Evolutionary conservation across 2,888 invertebrate species (phyloP), one percentile per base, ranked within the genome.

Genomic region (Sceliomorpha sp.): DNA sequence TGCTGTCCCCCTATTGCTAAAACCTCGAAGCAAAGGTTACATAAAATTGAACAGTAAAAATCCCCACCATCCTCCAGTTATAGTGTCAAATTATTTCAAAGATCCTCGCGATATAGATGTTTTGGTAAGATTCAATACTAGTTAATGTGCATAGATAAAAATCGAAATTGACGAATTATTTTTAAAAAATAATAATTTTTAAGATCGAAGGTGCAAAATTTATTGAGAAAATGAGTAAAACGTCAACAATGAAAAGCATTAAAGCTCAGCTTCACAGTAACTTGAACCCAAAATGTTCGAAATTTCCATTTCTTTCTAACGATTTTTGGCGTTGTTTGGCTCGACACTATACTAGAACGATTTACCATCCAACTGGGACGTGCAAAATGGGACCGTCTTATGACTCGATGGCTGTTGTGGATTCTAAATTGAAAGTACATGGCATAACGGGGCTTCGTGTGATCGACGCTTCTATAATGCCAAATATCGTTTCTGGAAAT

Each of bases 61-160:
- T 83, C 94, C 96, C 0, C 89, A 90, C 51, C 90, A 93, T 0
- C 92, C 94, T 72, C 96, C 98, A 0, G 86, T 92, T n/a, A 96
- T 98, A 63, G 93, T 95, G 86, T 95, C 98, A 0, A 97, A 97
- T 86, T 98, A 98, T 85, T 94, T 93, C 78, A 88, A 91, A 0
- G 91, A 95, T 78, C 93, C 93, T 0, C 87, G 91, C 26, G 97
- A 97, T 82, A 83, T 95, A 13, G 90, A 92, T 73, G 88, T 92
- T 50, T 87, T 95, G 89, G 95, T 95, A 91, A 89, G 31, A 36
- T n/a, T n/a, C n/a, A n/a, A n/a, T n/a, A n/a, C n/a, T n/a, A n/a
- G n/a, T n/a, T n/a, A n/a, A n/a, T n/a, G n/a, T n/a, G n/a, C n/a
- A n/a, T n/a, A n/a, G n/a, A n/a, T n/a, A n/a, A n/a, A n/a, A n/a